These are phyloP conservation scores for Oryctes rhinoceros DNA, from an alignment of 1,140 invertebrate genomes.

Conservation along the genomic window DNA sequence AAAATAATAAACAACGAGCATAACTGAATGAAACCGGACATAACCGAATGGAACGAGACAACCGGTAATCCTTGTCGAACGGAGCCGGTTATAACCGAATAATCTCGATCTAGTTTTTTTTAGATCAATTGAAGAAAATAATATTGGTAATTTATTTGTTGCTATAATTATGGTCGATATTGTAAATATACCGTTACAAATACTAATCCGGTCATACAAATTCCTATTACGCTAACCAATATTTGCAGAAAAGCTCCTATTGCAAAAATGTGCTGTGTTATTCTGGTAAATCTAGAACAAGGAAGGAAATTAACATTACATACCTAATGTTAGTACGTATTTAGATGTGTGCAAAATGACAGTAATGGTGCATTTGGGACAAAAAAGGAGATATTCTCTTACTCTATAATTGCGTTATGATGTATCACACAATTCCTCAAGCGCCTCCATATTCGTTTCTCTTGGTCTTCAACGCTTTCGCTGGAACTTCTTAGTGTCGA, in stretches of 20 bases:
- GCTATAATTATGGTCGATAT: too few species aligned
- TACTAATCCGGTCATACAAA: neutral
- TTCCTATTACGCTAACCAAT: neutral
- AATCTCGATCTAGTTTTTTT: too few species aligned
- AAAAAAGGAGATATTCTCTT: neutral
- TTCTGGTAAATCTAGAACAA: neutral
- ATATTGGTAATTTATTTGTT: too few species aligned
- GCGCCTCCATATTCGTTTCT: neutral
- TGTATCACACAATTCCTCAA: neutral
- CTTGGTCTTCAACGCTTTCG: neutral
- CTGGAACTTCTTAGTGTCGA: neutral
- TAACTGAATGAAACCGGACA: too few species aligned
- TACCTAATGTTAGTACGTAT: neutral
- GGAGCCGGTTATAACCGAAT: too few species aligned
- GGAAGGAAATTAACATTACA: neutral
- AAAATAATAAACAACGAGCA: too few species aligned
- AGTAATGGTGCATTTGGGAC: too few species aligned
- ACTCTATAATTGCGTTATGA: neutral
- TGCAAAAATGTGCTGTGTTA: neutral
- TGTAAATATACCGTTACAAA: neutral
- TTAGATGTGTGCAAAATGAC: too few species aligned
- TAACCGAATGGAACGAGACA: too few species aligned
- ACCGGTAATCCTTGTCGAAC: too few species aligned
- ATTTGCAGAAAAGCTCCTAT: neutral
- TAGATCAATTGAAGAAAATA: too few species aligned